Conservation (phyloP, 2,113 vertebrate species). For the Riparia riparia region DNA sequence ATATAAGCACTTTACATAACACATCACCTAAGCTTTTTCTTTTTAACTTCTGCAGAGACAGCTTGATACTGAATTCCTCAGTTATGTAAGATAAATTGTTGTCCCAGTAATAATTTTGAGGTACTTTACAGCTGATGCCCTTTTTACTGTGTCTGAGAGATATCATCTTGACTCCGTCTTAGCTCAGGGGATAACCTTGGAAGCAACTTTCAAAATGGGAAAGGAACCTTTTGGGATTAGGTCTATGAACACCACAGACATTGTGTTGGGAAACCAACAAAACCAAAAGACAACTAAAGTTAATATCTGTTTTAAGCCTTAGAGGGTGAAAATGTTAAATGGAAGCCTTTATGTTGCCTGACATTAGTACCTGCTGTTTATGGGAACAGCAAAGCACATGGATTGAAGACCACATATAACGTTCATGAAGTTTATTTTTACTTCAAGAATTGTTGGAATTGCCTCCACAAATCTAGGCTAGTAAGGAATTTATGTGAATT, state of each 20-base stretch:
- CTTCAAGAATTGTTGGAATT: not conserved
- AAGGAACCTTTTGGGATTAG: not conserved
- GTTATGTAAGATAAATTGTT: slow-evolving; percentile 22
- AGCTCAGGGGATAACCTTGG: not conserved
- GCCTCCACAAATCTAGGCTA: not conserved
- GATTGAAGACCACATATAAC: not conserved
- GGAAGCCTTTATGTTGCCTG: not conserved
- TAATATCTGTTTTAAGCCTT: not conserved
- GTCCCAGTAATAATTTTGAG: not conserved
- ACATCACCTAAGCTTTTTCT: slow-evolving; percentile 30
- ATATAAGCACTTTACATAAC: slow-evolving; percentile 21
- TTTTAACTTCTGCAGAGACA: slow-evolving; percentile 23
- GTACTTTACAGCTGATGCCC: not conserved
- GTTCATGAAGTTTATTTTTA: slow-evolving; percentile 5
- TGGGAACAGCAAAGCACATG: not conserved
- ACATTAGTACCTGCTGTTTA: not conserved
- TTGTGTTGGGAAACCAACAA: not conserved
- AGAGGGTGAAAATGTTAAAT: not conserved
- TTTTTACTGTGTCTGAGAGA: not conserved
- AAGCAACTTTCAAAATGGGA: not conserved
- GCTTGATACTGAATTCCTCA: slow-evolving; percentile 1
- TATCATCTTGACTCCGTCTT: not conserved
- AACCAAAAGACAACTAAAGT: not conserved
- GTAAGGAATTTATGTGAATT: not conserved
- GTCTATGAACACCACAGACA: not conserved